Base-by-base conservation (phyloP, 2,113 vertebrate genomes). In the Aramus guarauna region DNA sequence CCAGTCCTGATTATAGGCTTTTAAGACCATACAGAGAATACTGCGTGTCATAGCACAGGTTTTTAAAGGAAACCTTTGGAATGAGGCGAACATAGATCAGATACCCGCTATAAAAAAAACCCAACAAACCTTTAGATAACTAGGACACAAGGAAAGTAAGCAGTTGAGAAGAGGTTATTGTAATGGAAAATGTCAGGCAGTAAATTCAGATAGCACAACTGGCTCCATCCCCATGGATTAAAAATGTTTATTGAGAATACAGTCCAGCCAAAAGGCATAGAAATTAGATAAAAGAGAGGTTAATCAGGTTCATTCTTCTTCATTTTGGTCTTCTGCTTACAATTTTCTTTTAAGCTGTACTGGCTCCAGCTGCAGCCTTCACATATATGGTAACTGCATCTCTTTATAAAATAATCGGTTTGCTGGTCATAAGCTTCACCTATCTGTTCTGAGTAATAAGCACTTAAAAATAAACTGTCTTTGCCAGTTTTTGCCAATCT, bases 1-100 rank as follows among this genome's bases (percentile, higher is more conserved):
- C 41, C 12, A 9, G 16, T 68, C 43, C 48, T 52, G 26, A 16
- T 67, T 34, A 16, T 18, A 88, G 24, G 18, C 16, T 83, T 72
- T 72, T 39, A 63, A 63, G 75, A n/a, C 15, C 3, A 5, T 39
- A 19, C 2, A 56, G 9, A 56, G 32, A 77, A 29, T 78, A 66
- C 24, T 64, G n/a, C 0, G 0, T 72, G 41, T 58, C 23, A 15
- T 20, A 34, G 56, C 23, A 21, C 20, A 37, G 6, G 2, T 23
- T 69, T 90, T 78, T 85, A 34, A 66, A 85, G 71, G 21, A 79
- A 92, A 32, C 7, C 1, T 67, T 11, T 37, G 52, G 37, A 78
- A 68, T 69, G 18, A 69, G 39, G 26, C 48, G 30, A 53, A 14
- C 29, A 5, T 37, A 37, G 26, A 12, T 45, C 36, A 74, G 17